Conservation (phyloP, 2,113 vertebrate genomes). For the Castor canadensis region DNA sequence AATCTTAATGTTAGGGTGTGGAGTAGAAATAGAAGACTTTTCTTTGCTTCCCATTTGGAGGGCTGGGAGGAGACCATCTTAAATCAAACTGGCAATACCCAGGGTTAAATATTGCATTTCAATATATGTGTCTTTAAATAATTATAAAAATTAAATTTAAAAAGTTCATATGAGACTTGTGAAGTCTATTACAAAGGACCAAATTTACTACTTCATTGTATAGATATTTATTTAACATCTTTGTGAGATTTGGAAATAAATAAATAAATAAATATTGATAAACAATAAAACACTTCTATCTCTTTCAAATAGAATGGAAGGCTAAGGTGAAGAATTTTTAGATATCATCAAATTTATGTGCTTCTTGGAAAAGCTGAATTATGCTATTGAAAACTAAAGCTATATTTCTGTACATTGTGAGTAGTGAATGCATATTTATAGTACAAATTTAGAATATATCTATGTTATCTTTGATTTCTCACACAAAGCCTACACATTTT, state of each 20-base stretch:
- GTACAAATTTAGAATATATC: background rate
- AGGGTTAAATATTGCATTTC: background rate
- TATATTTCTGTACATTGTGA: background rate
- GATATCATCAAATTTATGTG: background rate
- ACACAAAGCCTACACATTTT: background rate
- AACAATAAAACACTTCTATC: too few relatives aligned
- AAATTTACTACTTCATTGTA: background rate
- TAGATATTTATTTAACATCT: background rate
- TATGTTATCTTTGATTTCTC: background rate
- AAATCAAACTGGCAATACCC: background rate
- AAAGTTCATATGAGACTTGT: background rate
- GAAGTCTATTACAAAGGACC: background rate
- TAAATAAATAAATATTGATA: too few relatives aligned
- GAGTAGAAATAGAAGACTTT: background rate
- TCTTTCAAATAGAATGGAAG: background rate
- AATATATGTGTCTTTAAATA: background rate
- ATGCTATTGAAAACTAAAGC: background rate
- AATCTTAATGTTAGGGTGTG: background rate
- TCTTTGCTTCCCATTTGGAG: background rate
- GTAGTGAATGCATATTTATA: background rate
- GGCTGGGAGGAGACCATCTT: background rate
- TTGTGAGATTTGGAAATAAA: background rate
- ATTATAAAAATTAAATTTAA: background rate
- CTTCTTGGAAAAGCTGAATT: background rate
- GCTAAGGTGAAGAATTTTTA: background rate